phyloP scores from a whole-genome alignment of 2,797 vertebrate genomes.

The Ptychadena robeensis region DNA sequence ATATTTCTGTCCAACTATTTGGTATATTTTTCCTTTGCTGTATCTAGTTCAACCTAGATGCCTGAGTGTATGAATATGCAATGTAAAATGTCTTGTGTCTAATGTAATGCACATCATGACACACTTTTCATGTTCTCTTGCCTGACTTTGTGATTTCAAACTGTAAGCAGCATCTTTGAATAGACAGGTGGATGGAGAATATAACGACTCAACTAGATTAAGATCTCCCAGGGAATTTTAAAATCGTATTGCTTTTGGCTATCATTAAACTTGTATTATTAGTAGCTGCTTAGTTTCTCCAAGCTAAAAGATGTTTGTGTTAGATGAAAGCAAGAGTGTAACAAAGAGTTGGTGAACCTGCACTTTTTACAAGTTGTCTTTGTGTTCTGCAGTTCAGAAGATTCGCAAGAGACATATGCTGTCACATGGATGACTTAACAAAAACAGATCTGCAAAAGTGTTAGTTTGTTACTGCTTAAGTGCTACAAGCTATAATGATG shows the following conservation, averaged over 20 bases:
- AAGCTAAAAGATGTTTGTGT: conserved; percentile 37
- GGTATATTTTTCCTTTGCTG: conserved; percentile 8
- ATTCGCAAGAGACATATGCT: background rate
- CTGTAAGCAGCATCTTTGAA: conserved; percentile 44
- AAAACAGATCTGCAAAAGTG: background rate
- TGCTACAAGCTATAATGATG: background rate
- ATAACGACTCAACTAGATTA: conserved; percentile 37
- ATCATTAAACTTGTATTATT: conserved; percentile 53
- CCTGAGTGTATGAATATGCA: conserved; percentile 28
- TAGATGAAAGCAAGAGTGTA: conserved; percentile 34
- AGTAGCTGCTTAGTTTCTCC: background rate
- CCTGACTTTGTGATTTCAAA: conserved; percentile 52
- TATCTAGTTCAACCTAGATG: conserved; percentile 3
- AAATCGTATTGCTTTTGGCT: conserved; percentile 54
- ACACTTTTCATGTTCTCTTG: conserved; percentile 37
- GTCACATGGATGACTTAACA: background rate
- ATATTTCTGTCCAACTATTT: background rate
- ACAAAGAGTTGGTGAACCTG: conserved; percentile 8
- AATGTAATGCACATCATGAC: conserved; percentile 46
- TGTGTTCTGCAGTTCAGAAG: conserved; percentile 12
- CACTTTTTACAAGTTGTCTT: conserved; percentile 11
- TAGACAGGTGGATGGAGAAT: conserved; percentile 27
- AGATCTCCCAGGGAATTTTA: background rate
- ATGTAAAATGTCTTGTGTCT: conserved; percentile 24
- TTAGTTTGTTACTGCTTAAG: background rate